phyloP scores from a whole-genome alignment of 1,140 invertebrate genomes.

The Lepidotrigona ventralis region DNA sequence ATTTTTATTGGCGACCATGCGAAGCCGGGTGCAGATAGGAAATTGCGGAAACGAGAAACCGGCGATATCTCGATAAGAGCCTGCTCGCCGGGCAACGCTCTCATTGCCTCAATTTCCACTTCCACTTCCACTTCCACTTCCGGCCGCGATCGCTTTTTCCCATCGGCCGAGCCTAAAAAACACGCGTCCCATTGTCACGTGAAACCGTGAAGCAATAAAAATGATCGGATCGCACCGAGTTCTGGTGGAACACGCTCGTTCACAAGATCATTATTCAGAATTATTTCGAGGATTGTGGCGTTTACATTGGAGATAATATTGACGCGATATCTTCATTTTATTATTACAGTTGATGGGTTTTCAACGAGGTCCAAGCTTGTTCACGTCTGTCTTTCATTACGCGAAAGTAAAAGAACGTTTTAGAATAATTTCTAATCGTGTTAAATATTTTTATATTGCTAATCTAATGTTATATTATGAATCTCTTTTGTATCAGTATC shows the following conservation, averaged over 20 bases:
- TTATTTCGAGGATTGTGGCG: not conserved
- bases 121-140: constrained; percentile 71
- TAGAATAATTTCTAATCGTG: no score
- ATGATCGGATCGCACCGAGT: not conserved
- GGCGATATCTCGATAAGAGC: constrained; percentile 71
- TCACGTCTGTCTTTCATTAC: not conserved
- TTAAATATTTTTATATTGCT: no score
- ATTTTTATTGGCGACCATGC: constrained; percentile 61
- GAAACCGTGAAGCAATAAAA: constrained; percentile 28
- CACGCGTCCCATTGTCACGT: constrained; percentile 44
- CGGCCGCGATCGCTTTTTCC: constrained; percentile 68
- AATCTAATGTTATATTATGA: no score
- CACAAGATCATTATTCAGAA: not conserved
- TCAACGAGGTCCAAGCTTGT: not conserved
- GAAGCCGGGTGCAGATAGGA: constrained; percentile 61
- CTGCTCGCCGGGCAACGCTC: constrained; percentile 61
- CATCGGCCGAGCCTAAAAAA: constrained; percentile 69
- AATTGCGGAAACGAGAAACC: constrained; percentile 71
- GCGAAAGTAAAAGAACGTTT: no score
- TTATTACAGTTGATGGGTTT: not conserved
- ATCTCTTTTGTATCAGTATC: no score
- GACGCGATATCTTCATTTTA: not conserved
- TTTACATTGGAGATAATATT: not conserved
- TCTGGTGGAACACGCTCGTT: not conserved
- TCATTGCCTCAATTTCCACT: constrained; percentile 76